Percentiles rank a stretch among this genome's conserved stretches.
Evolutionary conservation across 2,888 invertebrate species (phyloP).

Genomic region (Coronaproctus castanopsis): DNA sequence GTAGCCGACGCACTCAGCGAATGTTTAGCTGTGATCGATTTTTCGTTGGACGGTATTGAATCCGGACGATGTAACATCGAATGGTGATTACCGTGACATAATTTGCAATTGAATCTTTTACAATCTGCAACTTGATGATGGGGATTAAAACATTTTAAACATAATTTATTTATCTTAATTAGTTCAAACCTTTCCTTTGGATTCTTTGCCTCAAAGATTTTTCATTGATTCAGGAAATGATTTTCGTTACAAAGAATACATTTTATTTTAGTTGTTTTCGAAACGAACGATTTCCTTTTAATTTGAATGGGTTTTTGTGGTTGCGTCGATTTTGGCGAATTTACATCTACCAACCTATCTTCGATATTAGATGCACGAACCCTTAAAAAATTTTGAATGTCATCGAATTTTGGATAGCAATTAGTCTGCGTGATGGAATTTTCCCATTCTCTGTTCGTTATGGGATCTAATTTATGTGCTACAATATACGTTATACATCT

Average conservation of each 20-base stretch:
- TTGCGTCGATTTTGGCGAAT: not conserved
- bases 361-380: not conserved
- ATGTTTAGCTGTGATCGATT: too few relatives aligned
- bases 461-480: not conserved
- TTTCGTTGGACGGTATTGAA: too few relatives aligned
- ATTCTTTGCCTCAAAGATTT: not conserved
- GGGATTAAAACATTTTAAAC: not conserved
- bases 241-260: not conserved
- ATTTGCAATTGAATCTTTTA: not conserved
- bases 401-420: not conserved
- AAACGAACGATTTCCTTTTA: not conserved
- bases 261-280: not conserved
- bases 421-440: not conserved
- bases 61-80: not conserved
- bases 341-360: not conserved
- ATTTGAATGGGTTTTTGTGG: not conserved
- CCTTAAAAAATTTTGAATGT: constrained; percentile 1
- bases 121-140: not conserved
- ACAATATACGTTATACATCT: not conserved
- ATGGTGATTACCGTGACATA: not conserved
- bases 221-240: not conserved
- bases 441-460: not conserved
- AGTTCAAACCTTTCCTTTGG: constrained; percentile 1
- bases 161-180: not conserved
- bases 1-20: too few relatives aligned